Evolutionary conservation across 2,797 vertebrate genomes (phyloP), one percentile per base, ranked within the genome.

Genomic region (Monodelphis domestica): DNA sequence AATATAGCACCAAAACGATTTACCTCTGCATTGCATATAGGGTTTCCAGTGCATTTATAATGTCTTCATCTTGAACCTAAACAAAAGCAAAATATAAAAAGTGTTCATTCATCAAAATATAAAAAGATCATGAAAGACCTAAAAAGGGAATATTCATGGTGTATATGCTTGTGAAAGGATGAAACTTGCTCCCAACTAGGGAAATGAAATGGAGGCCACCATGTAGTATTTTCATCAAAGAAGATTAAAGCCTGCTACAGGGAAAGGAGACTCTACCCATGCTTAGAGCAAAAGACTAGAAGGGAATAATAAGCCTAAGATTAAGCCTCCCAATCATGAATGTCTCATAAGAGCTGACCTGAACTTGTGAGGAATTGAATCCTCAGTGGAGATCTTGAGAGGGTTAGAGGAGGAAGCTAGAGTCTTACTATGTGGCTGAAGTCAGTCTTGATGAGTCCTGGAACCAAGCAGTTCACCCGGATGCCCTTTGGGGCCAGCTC

Each of bases 401-500:
- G n/a, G 88, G 12, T 70, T 93, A 55, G 0, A 21, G 1, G 11
- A 50, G 15, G 50, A 1, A 2, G 4, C 24, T 5, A 38, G 57
- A 59, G 38, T 53, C 15, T 94, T 92, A 98, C 99, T 96, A 97
- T 93, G 53, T 98, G 88, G 96, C 99, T 99, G 97, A 99, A 99
- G 91, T 98, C 94, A 45, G 99, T 99, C 93, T 98, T 98, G 96
- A 99, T 99, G 12, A 99, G 0, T 59, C 99, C 99, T 0, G 99
- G 99, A 28, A 99, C 98, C 96, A 99, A 98, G 4, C 98, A 98
- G 98, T 99, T 99, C 90, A 99, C 98, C 52, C 98, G 94, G 56
- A 99, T 99, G 97, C 98, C 98, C 88, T 96, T 98, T 0, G 98
- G 96, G 26, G 97, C 98, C 89, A 99, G 98, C 87, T 99, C 99